phyloP scores from a whole-genome alignment of 2,888 invertebrate genomes.

The Ametastegia equiseti region DNA sequence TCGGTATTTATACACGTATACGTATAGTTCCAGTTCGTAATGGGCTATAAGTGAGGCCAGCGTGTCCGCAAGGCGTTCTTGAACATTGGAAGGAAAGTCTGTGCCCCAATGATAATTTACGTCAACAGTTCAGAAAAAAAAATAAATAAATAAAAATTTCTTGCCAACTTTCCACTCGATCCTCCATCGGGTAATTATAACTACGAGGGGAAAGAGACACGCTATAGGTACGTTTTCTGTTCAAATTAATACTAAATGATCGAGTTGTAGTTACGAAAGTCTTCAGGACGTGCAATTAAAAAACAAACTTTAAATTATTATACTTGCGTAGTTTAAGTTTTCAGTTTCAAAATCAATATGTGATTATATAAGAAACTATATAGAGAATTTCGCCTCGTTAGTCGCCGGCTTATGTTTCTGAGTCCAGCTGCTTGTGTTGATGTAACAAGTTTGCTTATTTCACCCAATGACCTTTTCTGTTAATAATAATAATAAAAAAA shows the following conservation, averaged over 20 bases:
- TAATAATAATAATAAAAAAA: no score
- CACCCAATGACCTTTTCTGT: conserved; percentile 10
- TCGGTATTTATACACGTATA: no score
- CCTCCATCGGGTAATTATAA: not conserved
- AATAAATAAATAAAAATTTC: not conserved
- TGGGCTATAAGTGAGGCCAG: not conserved
- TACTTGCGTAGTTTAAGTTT: not conserved
- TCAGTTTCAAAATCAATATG: not conserved
- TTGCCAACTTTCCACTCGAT: conserved; percentile 28
- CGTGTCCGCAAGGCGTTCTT: not conserved
- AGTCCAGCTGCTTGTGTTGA: not conserved
- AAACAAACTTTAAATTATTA: not conserved
- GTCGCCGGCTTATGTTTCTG: not conserved
- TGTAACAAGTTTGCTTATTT: not conserved
- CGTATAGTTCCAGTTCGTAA: not conserved
- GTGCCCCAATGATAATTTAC: conserved; percentile 11
- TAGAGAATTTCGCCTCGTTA: not conserved
- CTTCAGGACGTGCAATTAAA: not conserved
- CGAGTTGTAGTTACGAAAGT: not conserved
- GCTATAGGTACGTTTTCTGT: not conserved
- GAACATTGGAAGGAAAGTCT: not conserved
- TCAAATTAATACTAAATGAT: not conserved
- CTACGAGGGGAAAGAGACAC: not conserved
- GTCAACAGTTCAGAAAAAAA: no score
- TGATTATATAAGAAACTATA: no score